Evolutionary conservation across 2,113 vertebrate genomes (phyloP).

Genomic region (Catharus bicknelli): DNA sequence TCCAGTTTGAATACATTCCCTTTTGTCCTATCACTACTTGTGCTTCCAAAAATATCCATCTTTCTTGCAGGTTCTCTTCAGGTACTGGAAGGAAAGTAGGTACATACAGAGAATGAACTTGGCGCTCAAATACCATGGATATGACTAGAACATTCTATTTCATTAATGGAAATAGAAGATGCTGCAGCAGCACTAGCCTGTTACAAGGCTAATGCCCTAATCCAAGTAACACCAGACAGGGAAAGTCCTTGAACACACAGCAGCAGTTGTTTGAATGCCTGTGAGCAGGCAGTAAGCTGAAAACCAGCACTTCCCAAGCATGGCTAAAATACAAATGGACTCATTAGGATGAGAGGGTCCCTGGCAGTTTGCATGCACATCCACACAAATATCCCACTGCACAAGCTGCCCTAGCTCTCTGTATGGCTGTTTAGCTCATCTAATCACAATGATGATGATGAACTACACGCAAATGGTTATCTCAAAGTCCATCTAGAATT

Average conservation of each 20-base stretch:
- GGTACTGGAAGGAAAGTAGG: not conserved
- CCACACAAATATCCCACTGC: not conserved
- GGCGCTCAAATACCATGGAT: not conserved
- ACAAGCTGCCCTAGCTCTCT: not conserved
- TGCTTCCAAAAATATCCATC: not conserved
- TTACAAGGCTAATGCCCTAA: not conserved
- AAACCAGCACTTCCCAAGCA: not conserved
- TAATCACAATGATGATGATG: not conserved
- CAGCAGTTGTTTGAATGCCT: not conserved
- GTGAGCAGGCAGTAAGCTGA: not conserved
- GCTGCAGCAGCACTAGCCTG: not conserved
- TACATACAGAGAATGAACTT: not conserved
- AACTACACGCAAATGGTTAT: not conserved
- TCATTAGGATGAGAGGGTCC: not conserved
- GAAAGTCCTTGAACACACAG: not conserved
- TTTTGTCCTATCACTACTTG: not conserved
- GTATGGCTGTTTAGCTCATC: not conserved
- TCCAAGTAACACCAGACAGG: not conserved
- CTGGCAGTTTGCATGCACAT: fast-evolving
- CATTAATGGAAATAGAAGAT: not conserved
- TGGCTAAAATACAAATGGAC: not conserved
- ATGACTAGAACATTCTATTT: not conserved
- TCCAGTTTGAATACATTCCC: not conserved
- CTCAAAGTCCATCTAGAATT: not conserved
- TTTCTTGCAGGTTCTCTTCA: not conserved